Conservation (phyloP, 2,797 vertebrate genomes). For the Basileuterus tristriatus region DNA sequence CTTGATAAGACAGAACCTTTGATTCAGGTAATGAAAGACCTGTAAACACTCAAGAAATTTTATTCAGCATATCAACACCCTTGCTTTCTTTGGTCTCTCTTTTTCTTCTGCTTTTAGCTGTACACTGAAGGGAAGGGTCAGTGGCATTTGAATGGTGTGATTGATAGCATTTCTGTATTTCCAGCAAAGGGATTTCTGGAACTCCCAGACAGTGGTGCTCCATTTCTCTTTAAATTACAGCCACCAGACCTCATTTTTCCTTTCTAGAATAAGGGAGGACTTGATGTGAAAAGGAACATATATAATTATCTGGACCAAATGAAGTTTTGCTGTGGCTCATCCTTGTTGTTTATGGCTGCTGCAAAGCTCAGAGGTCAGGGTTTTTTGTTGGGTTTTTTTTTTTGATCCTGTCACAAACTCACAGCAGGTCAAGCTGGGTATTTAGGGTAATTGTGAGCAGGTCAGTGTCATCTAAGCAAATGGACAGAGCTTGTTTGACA, state of each 20-base stretch:
- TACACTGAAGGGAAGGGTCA: neutral
- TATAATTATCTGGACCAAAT: neutral
- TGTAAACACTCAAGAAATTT: neutral
- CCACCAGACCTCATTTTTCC: neutral
- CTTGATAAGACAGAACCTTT: neutral
- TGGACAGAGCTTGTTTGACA: neutral
- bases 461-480: neutral
- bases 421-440: neutral
- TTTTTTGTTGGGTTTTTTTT: neutral
- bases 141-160: neutral
- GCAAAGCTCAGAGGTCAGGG: neutral
- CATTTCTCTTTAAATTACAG: neutral
- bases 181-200: neutral
- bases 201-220: neutral
- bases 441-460: constrained; percentile 8
- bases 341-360: neutral
- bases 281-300: neutral
- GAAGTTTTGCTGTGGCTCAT: neutral
- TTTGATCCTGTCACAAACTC: neutral
- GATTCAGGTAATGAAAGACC: neutral
- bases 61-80: neutral
- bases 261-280: neutral
- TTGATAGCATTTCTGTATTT: neutral
- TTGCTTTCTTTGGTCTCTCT: neutral
- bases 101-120: neutral